These are phyloP conservation scores for Anthophora plumipes DNA, from an alignment of 2,888 invertebrate genomes.

Conservation along the genomic window DNA sequence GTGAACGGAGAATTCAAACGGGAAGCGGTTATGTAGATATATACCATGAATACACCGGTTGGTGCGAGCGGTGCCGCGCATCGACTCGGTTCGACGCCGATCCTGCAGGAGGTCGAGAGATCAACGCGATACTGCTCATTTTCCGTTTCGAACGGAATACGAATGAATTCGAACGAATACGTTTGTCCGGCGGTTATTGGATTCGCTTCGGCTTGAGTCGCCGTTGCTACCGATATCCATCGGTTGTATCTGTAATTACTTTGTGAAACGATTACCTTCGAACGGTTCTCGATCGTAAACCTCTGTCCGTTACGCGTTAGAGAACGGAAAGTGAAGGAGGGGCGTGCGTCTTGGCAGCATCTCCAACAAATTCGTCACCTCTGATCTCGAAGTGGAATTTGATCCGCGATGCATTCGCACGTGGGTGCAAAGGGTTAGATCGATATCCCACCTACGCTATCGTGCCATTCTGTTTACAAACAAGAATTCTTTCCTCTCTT, in stretches of 20 bases:
- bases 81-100: neutral
- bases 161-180: neutral
- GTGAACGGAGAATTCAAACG: slow-evolving; percentile 15
- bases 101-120: neutral
- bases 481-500: slow-evolving; percentile 68
- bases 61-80: neutral
- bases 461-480: slow-evolving; percentile 79
- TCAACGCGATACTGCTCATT: neutral
- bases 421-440: neutral
- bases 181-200: no score
- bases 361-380: neutral
- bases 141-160: neutral
- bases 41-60: neutral
- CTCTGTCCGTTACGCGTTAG: no score
- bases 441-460: slow-evolving; percentile 15
- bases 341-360: no score
- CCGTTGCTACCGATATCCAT: no score
- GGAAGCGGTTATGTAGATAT: slow-evolving; percentile 17
- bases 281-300: no score
- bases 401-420: neutral
- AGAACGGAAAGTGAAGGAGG: neutral
- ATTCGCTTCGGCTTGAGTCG: no score
- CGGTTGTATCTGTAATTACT: no score
- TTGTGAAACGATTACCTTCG: no score
- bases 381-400: neutral